Evolutionary conservation across 2,113 vertebrate species (phyloP).

Genomic region (Scytalopus superciliaris): DNA sequence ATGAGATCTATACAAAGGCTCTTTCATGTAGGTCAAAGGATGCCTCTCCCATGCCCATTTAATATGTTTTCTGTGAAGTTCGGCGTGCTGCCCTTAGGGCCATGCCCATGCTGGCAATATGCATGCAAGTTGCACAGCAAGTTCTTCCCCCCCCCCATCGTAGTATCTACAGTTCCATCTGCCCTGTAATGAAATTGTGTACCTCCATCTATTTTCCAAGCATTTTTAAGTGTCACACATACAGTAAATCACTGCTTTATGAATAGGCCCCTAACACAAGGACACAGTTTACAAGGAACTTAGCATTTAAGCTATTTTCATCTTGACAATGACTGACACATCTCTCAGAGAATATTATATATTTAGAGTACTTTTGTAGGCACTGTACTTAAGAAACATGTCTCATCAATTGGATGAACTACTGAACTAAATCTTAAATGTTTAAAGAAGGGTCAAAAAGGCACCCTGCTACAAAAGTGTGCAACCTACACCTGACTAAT

Average conservation of each 20-base stretch:
- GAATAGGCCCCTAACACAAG: slow-evolving; percentile 65
- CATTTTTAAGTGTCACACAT: slow-evolving; percentile 51
- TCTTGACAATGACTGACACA: slow-evolving; percentile 78
- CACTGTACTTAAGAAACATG: slow-evolving; percentile 73
- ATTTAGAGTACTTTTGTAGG: slow-evolving; percentile 79
- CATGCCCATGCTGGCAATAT: slow-evolving; percentile 67
- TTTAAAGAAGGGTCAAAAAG: slow-evolving; percentile 82
- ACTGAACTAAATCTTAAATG: slow-evolving; percentile 82
- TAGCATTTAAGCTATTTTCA: slow-evolving; percentile 76
- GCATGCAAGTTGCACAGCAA: slow-evolving; percentile 76
- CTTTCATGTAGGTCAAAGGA: slow-evolving; percentile 79
- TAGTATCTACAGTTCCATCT: slow-evolving; percentile 55
- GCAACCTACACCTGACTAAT: slow-evolving; percentile 64
- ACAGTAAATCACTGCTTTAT: slow-evolving; percentile 62
- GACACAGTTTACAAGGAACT: slow-evolving; percentile 72
- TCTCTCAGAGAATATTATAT: slow-evolving; percentile 78
- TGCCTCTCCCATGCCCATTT: slow-evolving; percentile 75
- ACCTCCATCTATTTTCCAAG: slow-evolving; percentile 26
- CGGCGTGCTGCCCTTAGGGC: slow-evolving; percentile 76
- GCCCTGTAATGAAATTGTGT: slow-evolving; percentile 49
- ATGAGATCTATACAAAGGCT: slow-evolving; percentile 74
- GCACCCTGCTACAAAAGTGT: slow-evolving; percentile 69
- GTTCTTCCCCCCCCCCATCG: slow-evolving; percentile 11
- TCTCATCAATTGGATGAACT: slow-evolving; percentile 76
- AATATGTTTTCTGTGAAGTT: slow-evolving; percentile 81